Evolutionary conservation across 2,888 invertebrate genomes (phyloP).

Genomic region (Isoperla grammatica): DNA sequence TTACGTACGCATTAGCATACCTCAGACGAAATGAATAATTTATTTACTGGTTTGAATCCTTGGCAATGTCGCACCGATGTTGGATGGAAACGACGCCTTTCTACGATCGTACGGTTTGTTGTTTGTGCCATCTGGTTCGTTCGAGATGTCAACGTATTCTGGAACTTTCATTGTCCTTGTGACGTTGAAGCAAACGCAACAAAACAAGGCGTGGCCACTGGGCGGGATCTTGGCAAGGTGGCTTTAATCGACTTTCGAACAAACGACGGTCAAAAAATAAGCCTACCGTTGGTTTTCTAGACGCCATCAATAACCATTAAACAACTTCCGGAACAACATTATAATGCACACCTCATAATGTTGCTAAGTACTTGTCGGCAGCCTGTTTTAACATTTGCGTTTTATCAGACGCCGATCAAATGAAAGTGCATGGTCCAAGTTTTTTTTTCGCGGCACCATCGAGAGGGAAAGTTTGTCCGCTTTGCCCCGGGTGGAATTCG

Average conservation of each 20-base stretch:
- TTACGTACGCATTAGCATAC: too few relatives aligned
- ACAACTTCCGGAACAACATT: constrained; percentile 7
- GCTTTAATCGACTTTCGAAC: constrained; percentile 13
- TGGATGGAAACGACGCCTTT: too few relatives aligned
- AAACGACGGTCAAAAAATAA: constrained; percentile 5
- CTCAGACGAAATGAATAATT: too few relatives aligned
- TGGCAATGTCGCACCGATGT: too few relatives aligned
- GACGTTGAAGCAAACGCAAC: constrained; percentile 10
- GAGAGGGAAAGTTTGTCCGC: constrained; percentile 14
- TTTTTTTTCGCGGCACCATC: constrained; percentile 3
- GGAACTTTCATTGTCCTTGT: constrained; percentile 17
- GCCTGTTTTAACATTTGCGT: background rate
- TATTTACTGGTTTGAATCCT: too few relatives aligned
- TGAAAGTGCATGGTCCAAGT: constrained; percentile 14
- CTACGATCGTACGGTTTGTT: background rate
- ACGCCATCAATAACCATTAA: constrained; percentile 1
- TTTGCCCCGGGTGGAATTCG: constrained; percentile 4
- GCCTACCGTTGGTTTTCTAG: background rate
- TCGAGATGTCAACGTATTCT: constrained; percentile 3
- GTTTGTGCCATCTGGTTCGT: constrained; percentile 2
- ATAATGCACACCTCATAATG: constrained; percentile 4
- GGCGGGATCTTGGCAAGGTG: background rate
- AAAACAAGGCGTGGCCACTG: constrained; percentile 13
- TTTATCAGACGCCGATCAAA: constrained; percentile 14
- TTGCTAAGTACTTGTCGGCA: too few relatives aligned